Base-by-base conservation (phyloP, 2,888 invertebrate genomes). In the Sinohyriopsis cumingii region DNA sequence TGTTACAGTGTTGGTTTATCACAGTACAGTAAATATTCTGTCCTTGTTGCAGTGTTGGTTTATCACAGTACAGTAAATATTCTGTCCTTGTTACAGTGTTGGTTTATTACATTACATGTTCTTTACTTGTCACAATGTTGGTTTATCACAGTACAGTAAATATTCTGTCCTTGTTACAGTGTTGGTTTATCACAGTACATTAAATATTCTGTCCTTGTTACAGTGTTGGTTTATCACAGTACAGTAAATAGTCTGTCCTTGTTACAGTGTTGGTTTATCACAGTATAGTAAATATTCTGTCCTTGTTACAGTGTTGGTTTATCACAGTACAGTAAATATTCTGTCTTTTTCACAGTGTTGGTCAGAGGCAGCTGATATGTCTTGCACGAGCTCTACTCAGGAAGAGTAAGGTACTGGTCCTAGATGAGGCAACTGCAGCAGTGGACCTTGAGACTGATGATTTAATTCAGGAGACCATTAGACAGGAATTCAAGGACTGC, bases 401-500 rank as follows among this genome's bases (percentile, higher is more conserved):
- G 33, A 89, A 89, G 72, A 88, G 88, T 25, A 86, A 85, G 73
- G 83, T 90, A 60, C 79, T 90, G 54, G 76, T 89, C 20, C 74
- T 90, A 55, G 90, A 90, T 69, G 90, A 90, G 68, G 89, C 90
- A 6, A 90, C 90, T 18, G 89, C 90, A 19, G 88, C 89, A 24
- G 86, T 90, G 9, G 89, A 90, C 67, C 80, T 88, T 55, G 88
- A 89, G 76, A 90, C 89, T 18, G 89, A 90, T 75, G 87, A 88
- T 69, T 82, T 87, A 25, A 90, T 90, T 65, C 89, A 89, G 76
- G 74, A 80, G 61, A 89, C 89, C 19, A 89, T 90, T 59, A 74
- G 87, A n/a, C 82, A 81, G 33, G 84, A 87, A 72, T 89, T 89
- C 75, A 74, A 78, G 18, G 82, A 85, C 59, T 86, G 84, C 65